Evolutionary conservation across 2,888 invertebrate species (phyloP), one percentile per base, ranked within the genome.

Genomic region (Lepidochrysops patricia): DNA sequence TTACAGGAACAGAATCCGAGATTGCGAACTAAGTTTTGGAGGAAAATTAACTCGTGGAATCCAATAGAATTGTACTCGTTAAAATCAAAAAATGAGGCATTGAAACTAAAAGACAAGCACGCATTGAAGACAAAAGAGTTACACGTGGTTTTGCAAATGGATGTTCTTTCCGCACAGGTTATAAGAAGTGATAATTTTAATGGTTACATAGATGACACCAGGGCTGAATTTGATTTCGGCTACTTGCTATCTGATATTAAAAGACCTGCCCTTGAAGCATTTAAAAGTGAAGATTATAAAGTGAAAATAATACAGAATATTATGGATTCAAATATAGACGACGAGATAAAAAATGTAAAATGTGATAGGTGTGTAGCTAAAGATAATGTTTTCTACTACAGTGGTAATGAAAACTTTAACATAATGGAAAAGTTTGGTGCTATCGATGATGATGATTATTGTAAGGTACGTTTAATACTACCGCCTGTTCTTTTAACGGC

Each of bases 151-250:
- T 60, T 88, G 4, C 88, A 88, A 66, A 88, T 88, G 0, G 88
- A 88, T 26, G 86, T 84, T 57, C 65, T 87, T 0, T 88, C 87
- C 0, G 88, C 88, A 0, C 78, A 84, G 70, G 79, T 88, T 0
- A 88, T 88, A 1, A 73, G 74, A 0, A 71, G 73, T 23, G 68
- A 69, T 0, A 67, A 68, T 29, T 88, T 88, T 59, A 80, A 84
- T 43, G 79, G 75, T 59, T 64, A 65, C 0, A 70, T 88, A 0
- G 82, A 70, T 0, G 60, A 61, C 70, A 0, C 82, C 81, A 0
- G n/a, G n/a, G n/a, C n/a, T n/a, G 74, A 80, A 1, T 87, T 88
- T 57, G 80, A 81, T 62, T 68, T 88, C 12, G 87, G 87, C 1
- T 85, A 86, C 68, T 67, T 87, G 9, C 74, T 78, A 57, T 82